Evolutionary conservation across 1,140 invertebrate species (phyloP).

Genomic region (Drosophila ananassae): DNA sequence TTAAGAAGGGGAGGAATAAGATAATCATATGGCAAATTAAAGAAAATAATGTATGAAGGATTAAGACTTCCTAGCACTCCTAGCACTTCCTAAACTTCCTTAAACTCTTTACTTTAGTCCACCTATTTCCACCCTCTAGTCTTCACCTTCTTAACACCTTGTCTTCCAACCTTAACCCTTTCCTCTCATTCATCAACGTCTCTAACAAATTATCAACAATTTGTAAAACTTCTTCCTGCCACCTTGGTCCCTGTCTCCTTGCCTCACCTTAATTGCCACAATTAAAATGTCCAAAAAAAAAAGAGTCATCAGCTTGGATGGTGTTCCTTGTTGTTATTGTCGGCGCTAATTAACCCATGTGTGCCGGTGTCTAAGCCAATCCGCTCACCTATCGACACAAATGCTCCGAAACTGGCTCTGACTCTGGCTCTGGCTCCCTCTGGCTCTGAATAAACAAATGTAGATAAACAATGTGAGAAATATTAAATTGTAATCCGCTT

Average conservation of each 20-base stretch:
- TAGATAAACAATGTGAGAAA: slow-evolving; percentile 72
- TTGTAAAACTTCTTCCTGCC: slow-evolving; percentile 36
- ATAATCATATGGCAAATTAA: slow-evolving; percentile 33
- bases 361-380: slow-evolving; percentile 24
- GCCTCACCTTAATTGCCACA: slow-evolving; percentile 65
- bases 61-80: too few species aligned
- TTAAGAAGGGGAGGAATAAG: slow-evolving; percentile 2
- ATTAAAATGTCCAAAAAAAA: slow-evolving; percentile 73
- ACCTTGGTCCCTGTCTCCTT: slow-evolving; percentile 14
- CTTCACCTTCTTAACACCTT: background rate
- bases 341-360: slow-evolving; percentile 71
- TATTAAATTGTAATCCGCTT: slow-evolving; percentile 84
- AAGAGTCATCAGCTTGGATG: slow-evolving; percentile 56
- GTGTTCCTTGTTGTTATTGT: slow-evolving; percentile 9
- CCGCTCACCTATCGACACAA: slow-evolving; percentile 47
- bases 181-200: slow-evolving; percentile 25
- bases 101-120: background rate
- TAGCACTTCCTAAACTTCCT: background rate
- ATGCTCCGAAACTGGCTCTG: slow-evolving; percentile 2
- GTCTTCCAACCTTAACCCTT: too few species aligned
- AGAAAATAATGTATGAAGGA: too few species aligned
- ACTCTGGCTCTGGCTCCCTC: too few species aligned
- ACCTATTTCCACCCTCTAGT: background rate
- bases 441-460: slow-evolving; percentile 37
- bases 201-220: slow-evolving; percentile 48